Evolutionary conservation across 2,113 vertebrate species (phyloP).

Genomic region (Sciurus niger): DNA sequence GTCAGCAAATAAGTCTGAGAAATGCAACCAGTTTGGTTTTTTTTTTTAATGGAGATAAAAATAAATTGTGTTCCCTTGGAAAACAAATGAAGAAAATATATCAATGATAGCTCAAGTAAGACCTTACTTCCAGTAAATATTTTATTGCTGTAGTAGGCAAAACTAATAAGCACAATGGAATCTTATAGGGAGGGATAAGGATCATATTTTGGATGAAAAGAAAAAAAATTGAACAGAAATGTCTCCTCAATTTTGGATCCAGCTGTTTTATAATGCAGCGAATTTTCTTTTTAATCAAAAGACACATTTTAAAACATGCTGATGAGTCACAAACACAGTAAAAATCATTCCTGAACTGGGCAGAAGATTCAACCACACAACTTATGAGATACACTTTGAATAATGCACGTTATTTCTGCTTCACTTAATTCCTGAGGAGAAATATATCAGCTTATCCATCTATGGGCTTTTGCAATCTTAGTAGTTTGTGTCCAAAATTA

Average conservation of each 20-base stretch:
- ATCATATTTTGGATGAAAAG: not conserved
- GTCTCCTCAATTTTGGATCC: not conserved
- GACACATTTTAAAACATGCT: not conserved
- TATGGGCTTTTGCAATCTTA: not conserved
- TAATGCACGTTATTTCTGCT: conserved; percentile 58
- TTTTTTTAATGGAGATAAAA: not conserved
- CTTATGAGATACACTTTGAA: not conserved
- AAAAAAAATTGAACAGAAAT: not conserved
- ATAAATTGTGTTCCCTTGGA: not conserved
- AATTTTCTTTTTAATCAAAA: conserved; percentile 51
- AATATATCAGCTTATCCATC: conserved; percentile 43
- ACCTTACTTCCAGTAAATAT: not conserved
- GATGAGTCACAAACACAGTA: not conserved
- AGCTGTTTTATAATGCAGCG: not conserved
- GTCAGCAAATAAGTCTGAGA: not conserved
- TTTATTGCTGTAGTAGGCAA: not conserved
- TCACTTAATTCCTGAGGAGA: conserved; percentile 38
- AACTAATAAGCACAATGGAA: not conserved
- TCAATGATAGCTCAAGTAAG: not conserved
- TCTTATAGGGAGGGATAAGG: not conserved
- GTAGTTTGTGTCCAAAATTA: conserved; percentile 44
- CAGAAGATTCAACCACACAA: not conserved
- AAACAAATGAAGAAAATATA: not conserved
- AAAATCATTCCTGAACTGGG: conserved; percentile 8
- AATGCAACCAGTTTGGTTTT: not conserved